Conservation (phyloP, 2,797 vertebrate genomes). For the Lagocephalus sceleratus region DNA sequence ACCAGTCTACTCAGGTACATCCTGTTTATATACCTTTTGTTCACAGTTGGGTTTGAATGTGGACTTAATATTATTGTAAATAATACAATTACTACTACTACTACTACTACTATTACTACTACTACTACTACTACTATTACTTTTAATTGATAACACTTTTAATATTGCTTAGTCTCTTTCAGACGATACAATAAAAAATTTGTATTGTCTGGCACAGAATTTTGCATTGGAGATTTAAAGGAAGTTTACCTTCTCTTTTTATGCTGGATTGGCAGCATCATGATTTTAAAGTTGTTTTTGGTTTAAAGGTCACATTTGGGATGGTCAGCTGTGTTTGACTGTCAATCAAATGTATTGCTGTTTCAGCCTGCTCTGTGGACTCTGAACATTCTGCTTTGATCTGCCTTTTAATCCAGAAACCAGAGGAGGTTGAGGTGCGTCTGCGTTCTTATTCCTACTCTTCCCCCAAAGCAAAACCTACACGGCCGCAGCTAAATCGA, state of each 20-base stretch:
- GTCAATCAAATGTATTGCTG: neutral
- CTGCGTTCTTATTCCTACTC: slow-evolving; percentile 95
- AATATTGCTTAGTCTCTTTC: no score
- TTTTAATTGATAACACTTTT: no score
- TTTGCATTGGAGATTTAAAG: neutral
- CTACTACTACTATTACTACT: no score
- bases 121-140: no score
- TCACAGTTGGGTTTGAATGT: no score
- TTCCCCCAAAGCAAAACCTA: slow-evolving; percentile 84
- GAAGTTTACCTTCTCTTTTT: neutral
- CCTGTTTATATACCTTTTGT: neutral
- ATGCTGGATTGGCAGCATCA: neutral
- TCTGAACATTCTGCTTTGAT: neutral
- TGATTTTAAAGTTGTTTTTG: no score
- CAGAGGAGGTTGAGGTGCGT: slow-evolving; percentile 78
- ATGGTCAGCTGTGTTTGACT: neutral
- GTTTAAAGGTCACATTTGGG: neutral
- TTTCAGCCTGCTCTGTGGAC: slow-evolving; percentile 1
- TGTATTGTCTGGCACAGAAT: no score
- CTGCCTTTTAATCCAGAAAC: slow-evolving; percentile 66
- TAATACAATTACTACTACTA: no score
- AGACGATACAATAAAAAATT: neutral
- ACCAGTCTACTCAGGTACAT: slow-evolving; percentile 77
- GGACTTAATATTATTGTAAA: no score
- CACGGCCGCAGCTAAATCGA: slow-evolving; percentile 73